A percentile compares a stretch with the other conserved stretches of the same genome.
Evolutionary conservation across 1,140 invertebrate genomes (phyloP).

Genomic region (Streblospio benedicti): DNA sequence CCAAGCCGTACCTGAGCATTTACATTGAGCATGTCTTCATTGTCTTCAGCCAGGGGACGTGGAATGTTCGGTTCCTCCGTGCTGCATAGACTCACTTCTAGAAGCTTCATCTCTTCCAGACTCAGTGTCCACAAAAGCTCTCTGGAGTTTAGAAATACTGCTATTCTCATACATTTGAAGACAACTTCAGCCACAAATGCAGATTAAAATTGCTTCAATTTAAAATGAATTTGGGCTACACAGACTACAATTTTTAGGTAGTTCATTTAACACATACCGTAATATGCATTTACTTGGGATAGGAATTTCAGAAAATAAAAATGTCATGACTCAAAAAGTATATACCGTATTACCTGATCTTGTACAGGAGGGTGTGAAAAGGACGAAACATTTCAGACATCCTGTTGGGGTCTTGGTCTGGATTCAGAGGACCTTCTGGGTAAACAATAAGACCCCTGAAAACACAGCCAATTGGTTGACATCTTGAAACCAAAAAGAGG

Average conservation of each 20-base stretch:
- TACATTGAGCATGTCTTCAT: too few species aligned
- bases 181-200: not conserved
- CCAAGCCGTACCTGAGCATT: too few species aligned
- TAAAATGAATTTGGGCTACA: too few species aligned
- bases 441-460: constrained; percentile 75
- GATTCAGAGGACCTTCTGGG: constrained; percentile 84
- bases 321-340: too few species aligned
- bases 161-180: too few species aligned
- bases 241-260: too few species aligned
- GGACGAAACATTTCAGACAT: constrained; percentile 97
- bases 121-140: constrained; percentile 82
- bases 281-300: too few species aligned
- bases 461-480: too few species aligned
- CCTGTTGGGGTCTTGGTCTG: constrained; percentile 66
- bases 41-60: too few species aligned
- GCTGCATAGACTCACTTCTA: constrained; percentile 82
- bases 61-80: constrained; percentile 57
- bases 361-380: constrained; percentile 56
- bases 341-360: constrained; percentile 48
- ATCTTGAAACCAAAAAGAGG: too few species aligned
- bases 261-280: too few species aligned
- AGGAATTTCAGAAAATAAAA: too few species aligned
- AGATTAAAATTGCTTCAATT: not conserved
- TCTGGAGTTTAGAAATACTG: constrained; percentile 39
- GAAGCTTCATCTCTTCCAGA: constrained; percentile 66